Percentiles rank a stretch among this genome's conserved stretches.
Conservation (phyloP, 2,797 vertebrate species). For the Anisognathus igniventris region DNA sequence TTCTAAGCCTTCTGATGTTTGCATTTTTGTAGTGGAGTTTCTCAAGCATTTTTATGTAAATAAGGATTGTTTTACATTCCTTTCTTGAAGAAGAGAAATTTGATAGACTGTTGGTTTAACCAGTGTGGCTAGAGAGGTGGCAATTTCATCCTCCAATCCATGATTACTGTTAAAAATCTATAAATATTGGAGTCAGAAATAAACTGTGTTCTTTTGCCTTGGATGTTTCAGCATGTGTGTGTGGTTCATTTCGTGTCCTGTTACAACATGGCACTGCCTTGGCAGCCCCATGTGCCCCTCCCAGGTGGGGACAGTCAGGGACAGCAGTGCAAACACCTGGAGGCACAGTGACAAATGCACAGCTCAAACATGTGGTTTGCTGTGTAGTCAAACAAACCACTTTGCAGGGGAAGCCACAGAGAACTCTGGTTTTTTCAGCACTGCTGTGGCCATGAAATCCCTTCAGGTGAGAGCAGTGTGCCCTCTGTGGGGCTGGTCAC, state of each 20-base stretch:
- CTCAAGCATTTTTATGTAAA: background rate
- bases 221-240: background rate
- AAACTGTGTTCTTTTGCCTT: background rate
- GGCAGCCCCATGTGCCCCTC: background rate
- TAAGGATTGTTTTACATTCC: background rate
- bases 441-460: background rate
- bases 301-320: background rate
- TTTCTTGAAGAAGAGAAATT: background rate
- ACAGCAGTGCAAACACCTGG: background rate
- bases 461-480: background rate
- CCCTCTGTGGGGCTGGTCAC: background rate
- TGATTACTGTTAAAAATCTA: background rate
- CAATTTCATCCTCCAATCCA: background rate
- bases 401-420: background rate
- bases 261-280: fast-evolving
- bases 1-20: background rate
- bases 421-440: fast-evolving
- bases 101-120: background rate
- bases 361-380: fast-evolving
- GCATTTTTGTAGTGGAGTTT: background rate
- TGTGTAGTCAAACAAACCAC: fast-evolving
- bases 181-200: background rate
- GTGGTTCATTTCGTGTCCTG: background rate
- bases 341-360: fast-evolving
- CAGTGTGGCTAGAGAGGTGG: background rate